A percentile compares a stretch with the other conserved stretches of the same genome.
Conservation (phyloP, 2,113 vertebrate species). For the Hemiscyllium ocellatum region DNA sequence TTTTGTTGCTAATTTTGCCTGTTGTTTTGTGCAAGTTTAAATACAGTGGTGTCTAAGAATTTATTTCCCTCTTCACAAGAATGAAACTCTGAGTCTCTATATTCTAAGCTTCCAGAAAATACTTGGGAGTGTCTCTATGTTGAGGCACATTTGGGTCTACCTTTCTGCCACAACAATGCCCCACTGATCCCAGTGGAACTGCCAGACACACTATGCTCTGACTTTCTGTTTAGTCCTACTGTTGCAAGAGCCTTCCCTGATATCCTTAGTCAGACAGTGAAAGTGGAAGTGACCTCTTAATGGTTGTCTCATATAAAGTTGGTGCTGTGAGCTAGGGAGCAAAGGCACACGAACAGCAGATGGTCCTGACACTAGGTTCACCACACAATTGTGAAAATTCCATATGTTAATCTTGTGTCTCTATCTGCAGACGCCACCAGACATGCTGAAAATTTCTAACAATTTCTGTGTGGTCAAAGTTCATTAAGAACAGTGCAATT, state of each 20-base stretch:
- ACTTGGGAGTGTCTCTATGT: too few relatives aligned
- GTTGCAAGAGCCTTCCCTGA: background rate
- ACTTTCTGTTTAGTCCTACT: background rate
- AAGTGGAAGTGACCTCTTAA: background rate
- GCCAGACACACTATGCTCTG: background rate
- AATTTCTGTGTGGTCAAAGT: background rate
- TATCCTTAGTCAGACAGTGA: background rate
- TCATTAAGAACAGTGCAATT: slow-evolving; percentile 10
- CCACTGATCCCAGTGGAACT: too few relatives aligned
- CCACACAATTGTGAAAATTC: background rate
- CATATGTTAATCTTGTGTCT: background rate
- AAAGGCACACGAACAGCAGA: too few relatives aligned
- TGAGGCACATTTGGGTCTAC: too few relatives aligned
- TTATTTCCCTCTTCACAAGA: too few relatives aligned
- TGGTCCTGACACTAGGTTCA: background rate
- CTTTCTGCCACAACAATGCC: too few relatives aligned
- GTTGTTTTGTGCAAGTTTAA: too few relatives aligned
- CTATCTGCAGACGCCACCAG: background rate
- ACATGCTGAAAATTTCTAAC: background rate
- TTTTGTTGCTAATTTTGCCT: too few relatives aligned
- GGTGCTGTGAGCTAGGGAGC: background rate
- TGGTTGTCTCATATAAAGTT: background rate
- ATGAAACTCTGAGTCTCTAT: too few relatives aligned
- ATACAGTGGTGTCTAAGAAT: too few relatives aligned
- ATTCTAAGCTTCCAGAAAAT: too few relatives aligned